Base-by-base conservation (phyloP, 2,113 vertebrate genomes). In the Eleginops maclovinus region DNA sequence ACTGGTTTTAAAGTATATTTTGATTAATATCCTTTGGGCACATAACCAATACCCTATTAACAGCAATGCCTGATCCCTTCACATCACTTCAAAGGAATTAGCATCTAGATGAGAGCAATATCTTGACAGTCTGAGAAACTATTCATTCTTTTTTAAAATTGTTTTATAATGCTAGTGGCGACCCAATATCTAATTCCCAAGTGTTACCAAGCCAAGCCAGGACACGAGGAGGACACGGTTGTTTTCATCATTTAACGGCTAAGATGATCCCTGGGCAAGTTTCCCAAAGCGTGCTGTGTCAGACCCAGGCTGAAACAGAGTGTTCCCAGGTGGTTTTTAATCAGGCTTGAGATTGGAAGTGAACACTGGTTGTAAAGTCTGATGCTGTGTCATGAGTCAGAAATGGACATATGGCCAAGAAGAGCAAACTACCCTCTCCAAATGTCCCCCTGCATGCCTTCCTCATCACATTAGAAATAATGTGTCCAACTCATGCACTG, bases 401-500 rank as follows among this genome's bases (percentile, higher is more conserved):
- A 95, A 95, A 95, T 91, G 89, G 91, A 92, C 87, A 84, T 64
- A 50, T 85, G 84, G 87, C 90, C 87, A 83, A 84, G 80, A 83
- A 72, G 50, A 81, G 77, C 70, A 17, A 60, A 26, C 15, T 41
- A 15, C 41, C 28, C 53, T n/a, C 50, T 4, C 53, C 4, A 1
- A 0, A 53, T 13, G 24, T 19, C 15, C 17, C 36, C 17, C 12
- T 49, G 53, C 55, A 49, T 77, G 77, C 43, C 17, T 72, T 68
- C 56, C 40, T 66, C 72, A 69, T 43, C 50, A 12, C 58, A 60
- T 56, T 28, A 21, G 53, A 40, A 67, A 72, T 55, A 9, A 49
- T 28, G 40, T 61, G 49, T 93, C 79, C 10, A 69, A 87, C 92
- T 46, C 63, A 17, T 86, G 95, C 96, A 96, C 94, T 95, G 85